Base-by-base conservation (phyloP, 2,888 invertebrate species). In the Myopa testacea region DNA sequence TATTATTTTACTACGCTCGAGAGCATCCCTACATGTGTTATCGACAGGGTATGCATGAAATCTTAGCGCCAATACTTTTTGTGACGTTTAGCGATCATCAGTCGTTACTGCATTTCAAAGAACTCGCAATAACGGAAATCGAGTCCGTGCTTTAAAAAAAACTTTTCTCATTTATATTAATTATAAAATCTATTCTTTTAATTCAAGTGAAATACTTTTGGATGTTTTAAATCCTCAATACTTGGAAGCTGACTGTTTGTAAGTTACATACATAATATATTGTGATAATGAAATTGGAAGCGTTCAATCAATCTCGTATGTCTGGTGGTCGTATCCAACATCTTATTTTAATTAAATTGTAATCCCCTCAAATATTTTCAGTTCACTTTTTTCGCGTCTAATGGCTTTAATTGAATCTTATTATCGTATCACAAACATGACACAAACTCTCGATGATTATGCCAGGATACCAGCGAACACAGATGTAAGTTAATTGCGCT, bases 41-140 rank as follows among this genome's bases (percentile, higher is more conserved):
- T 86, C 91, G 94, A 63, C 96, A 96, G 91, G 96, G 96, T 37
- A 96, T 96, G 96, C 96, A 96, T 88, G 96, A 96, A 88, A 92
- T 96, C 71, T 89, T 96, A 73, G 96, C 95, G 1, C 95, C 95
- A 0, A 88, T 96, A 71, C 90, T 96, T 45, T 94, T 94, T 86
- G 94, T 96, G 14, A 90, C 95, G 37, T 93, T 94, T 84, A 91
- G 92, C 80, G 96, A 96, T 87, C 93, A 95, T 81, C 93, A 93
- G 85, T 92, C 93, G 5, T 91, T 92, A 83, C 88, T 92, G 72
- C 93, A 93, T 85, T 92, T 92, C 72, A 89, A 88, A 76, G 93
- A 93, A 84, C 90, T 90, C 19, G 86, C 88, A 19, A 82, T 84
- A 72, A 81, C 82, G 19, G 83, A 85, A 58, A 86, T 90, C 60